phyloP scores from a whole-genome alignment of 1,140 invertebrate species.

The Nymphalis io region DNA sequence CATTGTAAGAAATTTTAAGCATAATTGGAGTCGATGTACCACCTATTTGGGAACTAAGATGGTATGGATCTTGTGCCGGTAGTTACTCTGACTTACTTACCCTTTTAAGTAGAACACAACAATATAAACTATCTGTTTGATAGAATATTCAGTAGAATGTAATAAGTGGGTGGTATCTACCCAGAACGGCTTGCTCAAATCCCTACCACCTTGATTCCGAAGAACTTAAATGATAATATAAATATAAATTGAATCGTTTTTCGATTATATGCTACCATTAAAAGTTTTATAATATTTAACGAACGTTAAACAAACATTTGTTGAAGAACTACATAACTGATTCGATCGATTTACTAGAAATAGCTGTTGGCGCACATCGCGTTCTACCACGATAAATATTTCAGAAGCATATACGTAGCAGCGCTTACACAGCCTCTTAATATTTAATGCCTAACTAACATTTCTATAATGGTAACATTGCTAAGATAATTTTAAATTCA shows the following conservation, averaged over 20 bases:
- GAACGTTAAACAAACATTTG: conserved; percentile 28
- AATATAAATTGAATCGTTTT: not conserved
- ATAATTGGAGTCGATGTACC: too few relatives aligned
- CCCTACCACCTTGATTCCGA: too few relatives aligned
- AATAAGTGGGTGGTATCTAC: too few relatives aligned
- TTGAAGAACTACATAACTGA: conserved; percentile 25
- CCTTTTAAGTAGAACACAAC: too few relatives aligned
- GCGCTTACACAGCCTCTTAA: conserved; percentile 53
- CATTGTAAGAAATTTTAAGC: too few relatives aligned
- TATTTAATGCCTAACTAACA: conserved; percentile 72
- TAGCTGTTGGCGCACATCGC: conserved; percentile 56
- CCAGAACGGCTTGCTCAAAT: too few relatives aligned
- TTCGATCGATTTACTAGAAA: conserved; percentile 66
- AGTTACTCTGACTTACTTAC: too few relatives aligned
- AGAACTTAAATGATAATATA: not conserved
- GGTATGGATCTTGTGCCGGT: too few relatives aligned
- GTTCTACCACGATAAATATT: conserved; percentile 61
- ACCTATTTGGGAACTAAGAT: too few relatives aligned
- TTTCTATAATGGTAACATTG: conserved; percentile 61
- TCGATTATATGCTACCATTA: not conserved
- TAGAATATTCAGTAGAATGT: too few relatives aligned
- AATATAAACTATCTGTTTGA: too few relatives aligned
- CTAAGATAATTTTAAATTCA: conserved; percentile 64
- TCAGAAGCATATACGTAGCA: conserved; percentile 42
- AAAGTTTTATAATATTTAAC: not conserved